Evolutionary conservation across 1,140 invertebrate genomes (phyloP).

Genomic region (Lucilia sericata): DNA sequence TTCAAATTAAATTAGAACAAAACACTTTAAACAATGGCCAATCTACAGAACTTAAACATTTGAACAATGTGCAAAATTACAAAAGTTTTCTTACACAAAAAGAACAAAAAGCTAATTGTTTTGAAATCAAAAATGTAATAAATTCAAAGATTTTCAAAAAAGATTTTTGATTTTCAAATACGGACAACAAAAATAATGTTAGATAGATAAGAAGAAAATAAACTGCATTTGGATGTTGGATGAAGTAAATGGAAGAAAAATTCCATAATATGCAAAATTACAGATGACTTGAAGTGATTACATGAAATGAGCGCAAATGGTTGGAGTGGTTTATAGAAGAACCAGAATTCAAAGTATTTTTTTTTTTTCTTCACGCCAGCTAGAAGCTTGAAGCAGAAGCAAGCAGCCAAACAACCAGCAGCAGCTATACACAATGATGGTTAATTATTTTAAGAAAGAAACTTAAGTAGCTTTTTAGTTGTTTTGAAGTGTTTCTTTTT

Average conservation of each 20-base stretch:
- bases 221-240: not conserved
- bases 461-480: conserved; percentile 43
- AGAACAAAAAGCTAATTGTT: not conserved
- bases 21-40: conserved; percentile 42
- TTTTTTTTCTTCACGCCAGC: no score
- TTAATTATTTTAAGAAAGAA: conserved; percentile 26
- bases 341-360: conserved; percentile 5
- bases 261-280: conserved; percentile 23
- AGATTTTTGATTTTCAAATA: not conserved
- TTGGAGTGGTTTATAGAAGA: not conserved
- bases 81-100: conserved; percentile 15
- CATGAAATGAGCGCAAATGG: not conserved
- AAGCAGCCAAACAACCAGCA: no score
- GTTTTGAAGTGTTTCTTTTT: conserved; percentile 28
- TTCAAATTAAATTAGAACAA: conserved; percentile 29
- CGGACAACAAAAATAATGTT: conserved; percentile 25
- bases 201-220: not conserved
- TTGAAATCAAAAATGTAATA: conserved; percentile 31
- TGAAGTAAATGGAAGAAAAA: not conserved
- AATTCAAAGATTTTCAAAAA: conserved; percentile 36
- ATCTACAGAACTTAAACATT: conserved; percentile 33
- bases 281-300: not conserved
- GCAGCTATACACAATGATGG: not conserved
- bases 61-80: conserved; percentile 43
- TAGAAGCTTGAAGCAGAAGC: no score